Base-by-base conservation (phyloP, 2,888 invertebrate genomes). In the Hirudinaria manillensis region DNA sequence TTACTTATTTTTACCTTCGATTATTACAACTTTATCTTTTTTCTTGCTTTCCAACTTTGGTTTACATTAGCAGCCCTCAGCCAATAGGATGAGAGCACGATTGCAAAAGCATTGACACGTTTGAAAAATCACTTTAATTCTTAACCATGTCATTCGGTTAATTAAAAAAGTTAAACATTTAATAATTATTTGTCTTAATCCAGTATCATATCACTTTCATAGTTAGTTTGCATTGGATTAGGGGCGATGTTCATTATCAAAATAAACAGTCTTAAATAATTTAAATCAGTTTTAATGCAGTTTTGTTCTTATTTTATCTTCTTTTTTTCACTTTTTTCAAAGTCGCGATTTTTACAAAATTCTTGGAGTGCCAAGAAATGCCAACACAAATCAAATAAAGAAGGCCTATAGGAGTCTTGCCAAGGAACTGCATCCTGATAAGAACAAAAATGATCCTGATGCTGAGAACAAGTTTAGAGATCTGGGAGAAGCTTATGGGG, bases 381-480 rank as follows among this genome's bases (percentile, higher is more conserved):
- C 99, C 27, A 92, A 89, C 81, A 90, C 91, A 77, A 93, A 98
- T 87, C 93, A 96, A 86, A 93, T 99, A 77, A 99, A 99, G 86
- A 97, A 97, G 87, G 96, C 97, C 66, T 99, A 98, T 86, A 89
- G 98, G 83, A 91, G 91, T 82, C 86, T 94, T 86, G 99, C 99
- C 29, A 97, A 94, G 87, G 93, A 95, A 85, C 87, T 95, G 78
- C 99, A 99, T 89, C 99, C 99, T 21, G 99, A 99, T 83, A 96
- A 94, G 85, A 98, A 99, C 85, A 90, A 91, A 84, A 92, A 92
- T 85, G 97, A 99, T 87, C 93, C 94, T 0, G 89, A 92, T 75
- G 93, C 99, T 0, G 92, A 93, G 0, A 90, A 91, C 81, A 94
- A 94, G 85, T 99, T 99, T 84, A 93, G 95, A 87, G 94, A 97